Evolutionary conservation across 2,888 invertebrate genomes (phyloP).

Genomic region (Steromphala cineraria): DNA sequence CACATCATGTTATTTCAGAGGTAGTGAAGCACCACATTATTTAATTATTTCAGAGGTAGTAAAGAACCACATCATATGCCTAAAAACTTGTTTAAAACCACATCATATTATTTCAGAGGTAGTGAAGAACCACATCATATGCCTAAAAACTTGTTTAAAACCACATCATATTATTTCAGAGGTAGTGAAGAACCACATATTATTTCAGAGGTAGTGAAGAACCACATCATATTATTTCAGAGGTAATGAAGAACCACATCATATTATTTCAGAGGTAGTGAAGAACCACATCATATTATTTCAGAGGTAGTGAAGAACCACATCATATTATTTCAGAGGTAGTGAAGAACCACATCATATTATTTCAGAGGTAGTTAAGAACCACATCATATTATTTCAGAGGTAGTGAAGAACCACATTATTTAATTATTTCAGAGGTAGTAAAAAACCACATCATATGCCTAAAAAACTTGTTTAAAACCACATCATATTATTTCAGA

Average conservation of each 20-base stretch:
- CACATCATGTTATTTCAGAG: conserved; percentile 63
- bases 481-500: conserved; percentile 76
- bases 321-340: background rate
- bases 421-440: conserved; percentile 74
- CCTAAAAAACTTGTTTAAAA: no score
- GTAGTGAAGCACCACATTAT: conserved; percentile 77
- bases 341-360: background rate
- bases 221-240: conserved; percentile 76
- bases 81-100: no score
- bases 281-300: conserved; percentile 75
- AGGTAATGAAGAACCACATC: conserved; percentile 76
- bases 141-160: no score
- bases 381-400: background rate
- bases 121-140: no score
- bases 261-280: conserved; percentile 74
- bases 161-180: no score
- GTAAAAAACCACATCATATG: conserved; percentile 76
- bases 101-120: no score
- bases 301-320: no score
- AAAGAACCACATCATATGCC: conserved; percentile 76
- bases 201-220: conserved; percentile 71
- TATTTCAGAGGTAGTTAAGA: background rate
- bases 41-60: conserved; percentile 73
- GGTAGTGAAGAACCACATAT: conserved; percentile 76
- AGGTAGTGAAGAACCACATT: conserved; percentile 73